A percentile compares a stretch with the other conserved stretches of the same genome.
phyloP scores from a whole-genome alignment of 2,797 vertebrate species.

The Dendrocincla tyrannina region DNA sequence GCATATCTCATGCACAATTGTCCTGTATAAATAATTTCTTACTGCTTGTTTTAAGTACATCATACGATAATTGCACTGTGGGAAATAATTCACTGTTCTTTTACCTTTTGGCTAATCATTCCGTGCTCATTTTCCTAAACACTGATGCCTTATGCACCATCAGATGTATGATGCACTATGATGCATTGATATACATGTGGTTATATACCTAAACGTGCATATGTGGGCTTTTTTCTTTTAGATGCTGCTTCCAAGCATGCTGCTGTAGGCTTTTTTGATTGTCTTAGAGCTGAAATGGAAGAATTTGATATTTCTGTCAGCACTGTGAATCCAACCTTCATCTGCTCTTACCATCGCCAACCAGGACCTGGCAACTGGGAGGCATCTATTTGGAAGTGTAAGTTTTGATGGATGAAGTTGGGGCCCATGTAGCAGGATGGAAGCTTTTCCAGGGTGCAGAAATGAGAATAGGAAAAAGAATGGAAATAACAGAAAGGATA shows the following conservation, averaged over 20 bases:
- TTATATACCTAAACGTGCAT: background rate
- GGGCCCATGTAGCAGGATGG: background rate
- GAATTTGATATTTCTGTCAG: conserved; percentile 90
- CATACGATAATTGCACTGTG: background rate
- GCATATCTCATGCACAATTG: background rate
- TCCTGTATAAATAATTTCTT: background rate
- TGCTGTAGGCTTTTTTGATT: conserved; percentile 92
- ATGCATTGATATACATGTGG: background rate
- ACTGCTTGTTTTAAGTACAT: background rate
- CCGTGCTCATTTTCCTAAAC: background rate
- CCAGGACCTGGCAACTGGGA: conserved; percentile 75
- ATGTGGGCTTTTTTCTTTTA: conserved; percentile 30
- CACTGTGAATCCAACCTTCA: conserved; percentile 92
- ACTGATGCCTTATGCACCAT: background rate
- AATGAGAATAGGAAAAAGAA: background rate
- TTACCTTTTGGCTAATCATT: background rate
- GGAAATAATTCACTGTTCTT: background rate
- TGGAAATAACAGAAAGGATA: background rate
- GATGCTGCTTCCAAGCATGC: conserved; percentile 95
- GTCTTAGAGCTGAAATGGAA: conserved; percentile 91
- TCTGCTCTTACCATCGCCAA: conserved; percentile 74
- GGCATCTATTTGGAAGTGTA: conserved; percentile 83
- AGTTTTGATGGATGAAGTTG: conserved; percentile 40
- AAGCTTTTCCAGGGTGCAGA: background rate
- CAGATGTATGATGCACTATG: background rate